Base-by-base conservation (phyloP, 2,797 vertebrate genomes). In the Semaprochilodus insignis region DNA sequence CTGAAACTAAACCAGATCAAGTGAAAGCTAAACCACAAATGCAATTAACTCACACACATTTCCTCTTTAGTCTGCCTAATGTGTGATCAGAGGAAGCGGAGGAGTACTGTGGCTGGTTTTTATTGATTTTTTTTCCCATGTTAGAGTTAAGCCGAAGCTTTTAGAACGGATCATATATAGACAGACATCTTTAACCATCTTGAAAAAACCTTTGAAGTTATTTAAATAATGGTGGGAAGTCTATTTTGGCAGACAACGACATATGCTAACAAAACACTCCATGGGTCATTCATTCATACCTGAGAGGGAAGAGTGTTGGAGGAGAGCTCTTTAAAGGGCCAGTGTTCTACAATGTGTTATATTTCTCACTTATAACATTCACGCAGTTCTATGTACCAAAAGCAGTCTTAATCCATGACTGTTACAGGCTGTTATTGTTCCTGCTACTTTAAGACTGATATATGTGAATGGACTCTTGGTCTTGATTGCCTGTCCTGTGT, bases 111-210 rank as follows among this genome's bases (percentile, higher is more conserved):
- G 19, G 48, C 3, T 65, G 70, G 23, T 75, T 19, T 16, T 59
- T 75, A 76, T 70, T 67, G 62, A 81, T 59, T 44, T 73, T 59
- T 44, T 73, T 27, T 73, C 36, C 19, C 8, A 51, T 81, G 79
- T 74, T 55, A 54, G 15, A 57, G 34, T 67, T 67, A 36, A 67
- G 31, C 17, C 44, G 74, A 81, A 14, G 60, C 70, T 73, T 74
- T 55, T 21, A 54, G 27, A 74, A 40, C 14, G 40, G 44, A 65
- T 36, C 36, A 23, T 31, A 34, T 52, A 15, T 25, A 55, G 66
- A 31, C 7, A 6, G 34, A 31, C 10, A 48, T 48, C 31, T 59
- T 57, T 40, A 15, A 51, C 21, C 23, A 60, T n/a, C 8, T 11
- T 6, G 21, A 23, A 60, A 67, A 36, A n/a, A 23, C 14, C 19